phyloP scores from a whole-genome alignment of 2,113 vertebrate species.

The Ictidomys tridecemlineatus region DNA sequence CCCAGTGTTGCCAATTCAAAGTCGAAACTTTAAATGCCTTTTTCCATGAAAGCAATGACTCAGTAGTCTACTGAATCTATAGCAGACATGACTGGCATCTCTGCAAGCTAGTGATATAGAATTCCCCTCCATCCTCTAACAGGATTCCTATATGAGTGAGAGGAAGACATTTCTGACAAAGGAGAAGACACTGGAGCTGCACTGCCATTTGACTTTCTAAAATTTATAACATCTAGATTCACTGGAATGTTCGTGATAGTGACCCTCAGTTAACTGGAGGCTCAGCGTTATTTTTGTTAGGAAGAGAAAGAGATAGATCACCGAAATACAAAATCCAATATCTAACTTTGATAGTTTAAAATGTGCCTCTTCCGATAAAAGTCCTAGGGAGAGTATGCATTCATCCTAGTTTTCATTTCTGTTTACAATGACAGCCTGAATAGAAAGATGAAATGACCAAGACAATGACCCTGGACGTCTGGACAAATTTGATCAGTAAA shows the following conservation, averaged over 20 bases:
- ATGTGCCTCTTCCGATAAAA: background rate
- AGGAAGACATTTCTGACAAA: background rate
- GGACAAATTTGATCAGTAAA: conserved; percentile 25
- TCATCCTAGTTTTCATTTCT: background rate
- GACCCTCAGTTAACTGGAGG: background rate
- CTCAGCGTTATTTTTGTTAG: background rate
- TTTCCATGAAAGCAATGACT: background rate
- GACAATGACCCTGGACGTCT: background rate
- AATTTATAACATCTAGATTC: background rate
- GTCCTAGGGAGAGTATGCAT: background rate
- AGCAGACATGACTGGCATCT: background rate
- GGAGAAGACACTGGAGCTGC: background rate
- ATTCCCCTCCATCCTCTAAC: background rate
- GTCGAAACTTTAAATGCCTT: background rate
- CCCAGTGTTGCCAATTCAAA: background rate
- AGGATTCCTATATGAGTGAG: background rate
- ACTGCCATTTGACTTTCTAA: background rate
- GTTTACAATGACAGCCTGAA: background rate
- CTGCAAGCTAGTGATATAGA: background rate
- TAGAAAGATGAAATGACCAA: background rate
- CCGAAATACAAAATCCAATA: background rate
- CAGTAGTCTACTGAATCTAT: background rate
- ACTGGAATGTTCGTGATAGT: background rate
- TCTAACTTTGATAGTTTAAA: conserved; percentile 6
- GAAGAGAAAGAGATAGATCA: background rate